phyloP scores from a whole-genome alignment of 37 sponge, comb jelly and placozoan genomes.

The Mnemiopsis leidyi region DNA sequence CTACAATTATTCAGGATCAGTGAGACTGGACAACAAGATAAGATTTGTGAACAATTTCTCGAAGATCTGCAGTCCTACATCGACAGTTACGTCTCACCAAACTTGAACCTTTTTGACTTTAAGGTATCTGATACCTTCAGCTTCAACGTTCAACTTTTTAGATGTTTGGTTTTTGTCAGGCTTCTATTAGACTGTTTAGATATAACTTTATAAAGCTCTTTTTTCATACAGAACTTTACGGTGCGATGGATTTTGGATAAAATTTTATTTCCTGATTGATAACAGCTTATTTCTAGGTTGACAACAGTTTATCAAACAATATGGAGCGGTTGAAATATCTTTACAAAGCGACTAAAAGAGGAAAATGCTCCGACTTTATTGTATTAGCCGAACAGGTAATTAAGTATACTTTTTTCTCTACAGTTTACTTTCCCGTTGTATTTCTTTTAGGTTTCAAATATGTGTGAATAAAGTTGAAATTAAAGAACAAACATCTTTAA shows the following conservation, averaged over 20 bases:
- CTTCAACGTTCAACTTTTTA: too few species aligned
- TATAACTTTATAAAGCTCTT: too few species aligned
- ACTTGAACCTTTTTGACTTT: not conserved
- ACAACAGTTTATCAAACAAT: not conserved
- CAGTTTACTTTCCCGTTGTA: too few species aligned
- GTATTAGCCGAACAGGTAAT: slow-evolving; percentile 26
- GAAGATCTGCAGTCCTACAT: not conserved
- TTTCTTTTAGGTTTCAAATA: too few species aligned
- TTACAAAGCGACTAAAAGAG: not conserved
- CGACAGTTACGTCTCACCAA: not conserved
- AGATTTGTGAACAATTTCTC: slow-evolving; percentile 19
- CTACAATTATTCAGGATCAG: not conserved
- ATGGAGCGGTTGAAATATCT: not conserved
- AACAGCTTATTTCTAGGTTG: not conserved
- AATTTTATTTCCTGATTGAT: not conserved
- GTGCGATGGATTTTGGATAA: too few species aligned
- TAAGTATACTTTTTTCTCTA: too few species aligned
- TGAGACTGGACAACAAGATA: slow-evolving; percentile 18
- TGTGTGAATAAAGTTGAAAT: too few species aligned
- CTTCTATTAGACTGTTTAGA: too few species aligned
- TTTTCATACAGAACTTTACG: too few species aligned
- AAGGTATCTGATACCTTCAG: not conserved
- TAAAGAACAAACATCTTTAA: too few species aligned
- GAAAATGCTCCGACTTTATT: slow-evolving; percentile 26
- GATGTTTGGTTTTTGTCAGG: too few species aligned